Percentiles rank a stretch among this genome's conserved stretches.
These are phyloP conservation scores for Microtus richardsoni DNA, from an alignment of 2,113 vertebrate species.

Conservation along the genomic window DNA sequence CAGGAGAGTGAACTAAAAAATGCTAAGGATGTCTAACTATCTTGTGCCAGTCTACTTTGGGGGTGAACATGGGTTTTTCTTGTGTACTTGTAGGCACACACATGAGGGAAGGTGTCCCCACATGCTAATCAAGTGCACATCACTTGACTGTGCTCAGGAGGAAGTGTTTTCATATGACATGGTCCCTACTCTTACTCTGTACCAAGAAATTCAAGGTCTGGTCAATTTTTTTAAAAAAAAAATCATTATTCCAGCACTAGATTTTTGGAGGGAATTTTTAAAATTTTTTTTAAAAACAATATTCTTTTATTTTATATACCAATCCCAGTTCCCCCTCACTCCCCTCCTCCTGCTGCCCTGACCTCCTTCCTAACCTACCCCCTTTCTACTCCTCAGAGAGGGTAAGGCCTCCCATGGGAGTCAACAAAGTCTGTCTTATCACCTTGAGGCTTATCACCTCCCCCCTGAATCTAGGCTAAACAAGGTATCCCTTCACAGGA, in stretches of 20 bases:
- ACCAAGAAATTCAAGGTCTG: constrained; percentile 27
- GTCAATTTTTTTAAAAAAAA: background rate
- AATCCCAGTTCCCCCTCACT: no score
- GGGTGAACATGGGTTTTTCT: background rate
- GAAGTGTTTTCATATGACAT: background rate
- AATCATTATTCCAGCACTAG: background rate
- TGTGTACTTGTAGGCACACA: background rate
- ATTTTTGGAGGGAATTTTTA: background rate
- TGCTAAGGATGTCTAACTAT: background rate
- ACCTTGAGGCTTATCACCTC: no score
- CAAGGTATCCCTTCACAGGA: no score
- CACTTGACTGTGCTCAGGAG: background rate
- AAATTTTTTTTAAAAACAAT: no score
- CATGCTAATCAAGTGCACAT: background rate
- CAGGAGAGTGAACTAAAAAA: background rate
- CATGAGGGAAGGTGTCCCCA: background rate
- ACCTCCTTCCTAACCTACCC: no score
- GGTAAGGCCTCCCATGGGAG: no score
- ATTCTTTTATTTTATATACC: no score
- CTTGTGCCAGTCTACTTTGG: background rate
- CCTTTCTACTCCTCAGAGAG: no score
- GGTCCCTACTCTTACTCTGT: background rate
- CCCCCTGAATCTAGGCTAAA: no score
- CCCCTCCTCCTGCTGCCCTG: no score
- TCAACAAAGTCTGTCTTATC: no score